These are phyloP conservation scores for Syngnathus typhle DNA, from an alignment of 2,113 vertebrate species.

Conservation along the genomic window DNA sequence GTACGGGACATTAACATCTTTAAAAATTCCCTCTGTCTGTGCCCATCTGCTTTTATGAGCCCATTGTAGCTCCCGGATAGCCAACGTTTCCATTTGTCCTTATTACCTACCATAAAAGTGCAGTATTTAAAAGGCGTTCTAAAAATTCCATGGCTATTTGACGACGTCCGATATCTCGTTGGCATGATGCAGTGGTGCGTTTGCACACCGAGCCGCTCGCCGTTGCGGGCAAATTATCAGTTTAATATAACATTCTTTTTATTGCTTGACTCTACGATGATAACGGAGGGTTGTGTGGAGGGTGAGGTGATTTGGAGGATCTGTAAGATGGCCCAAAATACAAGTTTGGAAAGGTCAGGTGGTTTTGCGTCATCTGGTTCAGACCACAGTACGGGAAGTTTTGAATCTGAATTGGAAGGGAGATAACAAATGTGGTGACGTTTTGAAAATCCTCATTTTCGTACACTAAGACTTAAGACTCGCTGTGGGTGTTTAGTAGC, in stretches of 20 bases:
- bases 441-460: too few species aligned
- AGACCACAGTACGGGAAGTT: not conserved
- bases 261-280: slow-evolving; percentile 40
- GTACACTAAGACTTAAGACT: too few species aligned
- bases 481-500: too few species aligned
- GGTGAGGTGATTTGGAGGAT: not conserved
- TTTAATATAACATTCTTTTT: slow-evolving; percentile 25
- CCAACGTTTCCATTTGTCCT: slow-evolving; percentile 54
- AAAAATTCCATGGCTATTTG: slow-evolving; percentile 54
- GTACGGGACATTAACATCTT: slow-evolving; percentile 54
- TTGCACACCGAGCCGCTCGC: slow-evolving; percentile 35
- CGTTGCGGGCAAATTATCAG: slow-evolving; percentile 24
- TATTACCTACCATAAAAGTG: slow-evolving; percentile 62
- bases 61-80: slow-evolving; percentile 51
- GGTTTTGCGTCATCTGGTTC: not conserved
- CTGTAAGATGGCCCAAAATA: not conserved
- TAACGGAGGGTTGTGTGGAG: slow-evolving; percentile 5
- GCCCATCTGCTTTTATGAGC: slow-evolving; percentile 66
- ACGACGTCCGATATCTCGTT: slow-evolving; percentile 49
- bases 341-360: not conserved
- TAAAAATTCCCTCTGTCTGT: slow-evolving; percentile 50
- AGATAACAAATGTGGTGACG: not conserved
- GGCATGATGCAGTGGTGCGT: slow-evolving; percentile 43
- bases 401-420: not conserved
- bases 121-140: slow-evolving; percentile 61